phyloP scores from a whole-genome alignment of 2,113 vertebrate genomes.

The Picathartes gymnocephalus region DNA sequence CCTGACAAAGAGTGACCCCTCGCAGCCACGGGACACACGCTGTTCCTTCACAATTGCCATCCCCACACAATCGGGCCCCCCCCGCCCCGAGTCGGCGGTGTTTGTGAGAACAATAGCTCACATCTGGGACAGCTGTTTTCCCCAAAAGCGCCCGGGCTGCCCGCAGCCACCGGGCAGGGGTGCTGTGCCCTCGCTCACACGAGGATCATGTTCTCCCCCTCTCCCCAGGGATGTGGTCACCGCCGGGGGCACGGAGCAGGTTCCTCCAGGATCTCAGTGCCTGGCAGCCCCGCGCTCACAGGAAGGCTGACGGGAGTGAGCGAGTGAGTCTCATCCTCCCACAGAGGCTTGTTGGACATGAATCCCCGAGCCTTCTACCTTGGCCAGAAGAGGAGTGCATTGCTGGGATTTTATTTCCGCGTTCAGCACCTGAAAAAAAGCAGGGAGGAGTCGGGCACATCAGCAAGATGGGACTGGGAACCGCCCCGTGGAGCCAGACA shows the following conservation, averaged over 20 bases:
- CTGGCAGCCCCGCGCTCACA: not conserved
- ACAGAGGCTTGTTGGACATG: not conserved
- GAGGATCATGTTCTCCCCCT: not conserved
- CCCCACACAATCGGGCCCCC: not conserved
- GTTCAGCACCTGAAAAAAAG: not conserved
- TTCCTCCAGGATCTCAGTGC: not conserved
- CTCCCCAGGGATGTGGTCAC: fast-evolving
- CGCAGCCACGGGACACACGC: not conserved
- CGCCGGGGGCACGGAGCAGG: not conserved
- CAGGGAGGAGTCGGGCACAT: not conserved
- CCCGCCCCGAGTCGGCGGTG: not conserved
- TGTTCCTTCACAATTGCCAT: slow-evolving; percentile 40
- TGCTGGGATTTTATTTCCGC: not conserved
- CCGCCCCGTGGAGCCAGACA: not conserved
- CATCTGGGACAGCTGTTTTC: slow-evolving; percentile 40
- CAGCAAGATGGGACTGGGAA: not conserved
- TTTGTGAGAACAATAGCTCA: slow-evolving; percentile 23
- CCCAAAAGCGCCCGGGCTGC: not conserved
- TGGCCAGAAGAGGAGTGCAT: not conserved
- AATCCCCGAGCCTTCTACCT: not conserved
- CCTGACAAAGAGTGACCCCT: not conserved
- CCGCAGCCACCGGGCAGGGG: not conserved
- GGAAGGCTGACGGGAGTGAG: not conserved
- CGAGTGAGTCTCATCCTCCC: not conserved
- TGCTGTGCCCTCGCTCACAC: not conserved